Conservation (phyloP, 2,113 vertebrate genomes). For the Prietella phreatophila region DNA sequence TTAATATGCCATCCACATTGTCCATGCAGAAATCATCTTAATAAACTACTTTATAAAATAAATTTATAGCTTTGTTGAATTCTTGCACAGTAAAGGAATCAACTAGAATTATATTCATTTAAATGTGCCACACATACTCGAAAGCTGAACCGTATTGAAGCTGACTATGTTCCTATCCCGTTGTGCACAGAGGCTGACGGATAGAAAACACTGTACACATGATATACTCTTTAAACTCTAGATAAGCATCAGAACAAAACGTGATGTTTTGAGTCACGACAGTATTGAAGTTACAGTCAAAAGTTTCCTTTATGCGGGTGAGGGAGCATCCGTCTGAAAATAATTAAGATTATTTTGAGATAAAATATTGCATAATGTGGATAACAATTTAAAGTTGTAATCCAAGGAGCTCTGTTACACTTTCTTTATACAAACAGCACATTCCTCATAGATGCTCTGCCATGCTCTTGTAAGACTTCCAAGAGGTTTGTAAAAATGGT, state of each 20-base stretch:
- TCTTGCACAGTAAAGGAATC: neutral
- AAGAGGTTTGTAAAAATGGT: neutral
- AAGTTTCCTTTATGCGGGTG: conserved; percentile 40
- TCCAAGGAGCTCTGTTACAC: neutral
- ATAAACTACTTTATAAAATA: neutral
- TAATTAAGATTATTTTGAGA: conserved; percentile 50
- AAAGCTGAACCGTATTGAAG: conserved; percentile 49
- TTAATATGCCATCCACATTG: neutral
- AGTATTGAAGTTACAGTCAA: neutral
- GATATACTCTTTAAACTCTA: neutral
- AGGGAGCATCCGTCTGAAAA: conserved; percentile 67
- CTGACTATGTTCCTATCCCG: conserved; percentile 55
- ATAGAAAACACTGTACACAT: conserved; percentile 64
- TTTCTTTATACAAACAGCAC: neutral
- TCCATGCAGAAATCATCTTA: neutral
- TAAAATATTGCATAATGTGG: neutral
- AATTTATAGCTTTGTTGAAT: neutral
- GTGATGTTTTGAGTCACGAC: neutral
- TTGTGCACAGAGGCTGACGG: conserved; percentile 62
- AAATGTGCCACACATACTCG: neutral
- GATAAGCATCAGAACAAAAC: conserved; percentile 15
- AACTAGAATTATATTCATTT: neutral
- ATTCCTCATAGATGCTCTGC: neutral
- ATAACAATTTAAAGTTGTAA: conserved; percentile 11
- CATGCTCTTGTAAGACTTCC: neutral